Evolutionary conservation across 2,113 vertebrate genomes (phyloP).

Genomic region (Onychorhynchus coronatus): DNA sequence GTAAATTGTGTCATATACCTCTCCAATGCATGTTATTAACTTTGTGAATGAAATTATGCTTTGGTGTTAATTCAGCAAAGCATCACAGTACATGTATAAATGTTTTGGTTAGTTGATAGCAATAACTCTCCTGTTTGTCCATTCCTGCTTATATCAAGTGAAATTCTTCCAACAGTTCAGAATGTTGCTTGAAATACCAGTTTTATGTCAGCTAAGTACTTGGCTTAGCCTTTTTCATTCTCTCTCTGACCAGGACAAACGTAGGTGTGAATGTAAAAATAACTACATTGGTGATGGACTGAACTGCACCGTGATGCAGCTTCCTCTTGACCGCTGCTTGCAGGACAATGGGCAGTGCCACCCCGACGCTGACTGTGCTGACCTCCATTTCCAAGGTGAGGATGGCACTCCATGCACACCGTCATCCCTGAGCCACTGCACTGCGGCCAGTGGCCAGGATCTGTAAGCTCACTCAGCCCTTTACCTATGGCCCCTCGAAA

Average conservation of each 20-base stretch:
- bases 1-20: neutral
- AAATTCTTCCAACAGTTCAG: neutral
- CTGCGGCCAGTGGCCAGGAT: neutral
- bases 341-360: constrained; percentile 89
- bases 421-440: neutral
- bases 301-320: constrained; percentile 78
- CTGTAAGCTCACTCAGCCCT: neutral
- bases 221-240: neutral
- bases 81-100: neutral
- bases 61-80: neutral
- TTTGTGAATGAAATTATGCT: neutral
- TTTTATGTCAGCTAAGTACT: neutral
- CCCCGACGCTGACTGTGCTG: constrained; percentile 77
- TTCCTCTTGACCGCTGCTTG: constrained; percentile 86
- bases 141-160: neutral
- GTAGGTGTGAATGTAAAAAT: constrained; percentile 83
- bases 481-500: neutral
- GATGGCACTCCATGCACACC: neutral
- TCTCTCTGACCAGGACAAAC: constrained; percentile 77
- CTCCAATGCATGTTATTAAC: neutral
- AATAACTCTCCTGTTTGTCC: neutral
- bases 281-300: constrained; percentile 87
- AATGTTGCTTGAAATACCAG: neutral
- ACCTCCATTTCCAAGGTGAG: constrained; percentile 92
- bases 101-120: neutral